A percentile compares a stretch with the other conserved stretches of the same genome.
These are phyloP conservation scores for Formica aserva DNA, from an alignment of 2,888 invertebrate species.

Conservation along the genomic window DNA sequence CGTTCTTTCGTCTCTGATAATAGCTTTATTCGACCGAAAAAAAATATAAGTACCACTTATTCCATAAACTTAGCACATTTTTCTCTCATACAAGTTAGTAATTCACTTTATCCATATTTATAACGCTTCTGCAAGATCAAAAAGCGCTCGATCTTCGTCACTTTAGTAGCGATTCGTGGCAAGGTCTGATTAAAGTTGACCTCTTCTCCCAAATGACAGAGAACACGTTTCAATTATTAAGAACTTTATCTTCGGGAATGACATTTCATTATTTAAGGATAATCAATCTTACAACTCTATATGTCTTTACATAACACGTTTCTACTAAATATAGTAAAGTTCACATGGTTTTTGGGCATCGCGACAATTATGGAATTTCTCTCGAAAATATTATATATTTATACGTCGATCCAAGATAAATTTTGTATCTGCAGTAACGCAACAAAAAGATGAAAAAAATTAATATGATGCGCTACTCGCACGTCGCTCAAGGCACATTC, in stretches of 20 bases:
- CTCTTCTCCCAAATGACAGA: slow-evolving; percentile 20
- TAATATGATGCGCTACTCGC: neutral
- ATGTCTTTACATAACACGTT: neutral
- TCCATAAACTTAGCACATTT: slow-evolving; percentile 7
- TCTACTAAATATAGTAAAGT: neutral
- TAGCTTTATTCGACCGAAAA: slow-evolving; percentile 6
- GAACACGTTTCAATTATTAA: slow-evolving; percentile 31
- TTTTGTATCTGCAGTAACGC: neutral
- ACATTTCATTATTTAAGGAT: slow-evolving; percentile 7
- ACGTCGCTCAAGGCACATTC: neutral
- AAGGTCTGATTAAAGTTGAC: slow-evolving; percentile 38
- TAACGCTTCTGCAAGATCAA: slow-evolving; percentile 14
- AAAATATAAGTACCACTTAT: slow-evolving; percentile 7
- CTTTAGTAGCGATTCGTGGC: neutral
- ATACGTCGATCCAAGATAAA: neutral
- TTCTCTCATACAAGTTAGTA: slow-evolving; percentile 10
- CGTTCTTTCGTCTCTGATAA: neutral
- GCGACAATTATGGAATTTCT: neutral
- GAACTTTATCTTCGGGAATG: slow-evolving; percentile 19
- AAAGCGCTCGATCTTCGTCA: slow-evolving; percentile 46
- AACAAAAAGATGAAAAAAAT: neutral
- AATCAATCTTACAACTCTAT: slow-evolving; percentile 13
- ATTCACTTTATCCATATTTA: slow-evolving; percentile 42
- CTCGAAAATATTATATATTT: neutral
- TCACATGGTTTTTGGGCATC: neutral